phyloP scores from a whole-genome alignment of 2,888 invertebrate species.

The Eupeodes latifasciatus region DNA sequence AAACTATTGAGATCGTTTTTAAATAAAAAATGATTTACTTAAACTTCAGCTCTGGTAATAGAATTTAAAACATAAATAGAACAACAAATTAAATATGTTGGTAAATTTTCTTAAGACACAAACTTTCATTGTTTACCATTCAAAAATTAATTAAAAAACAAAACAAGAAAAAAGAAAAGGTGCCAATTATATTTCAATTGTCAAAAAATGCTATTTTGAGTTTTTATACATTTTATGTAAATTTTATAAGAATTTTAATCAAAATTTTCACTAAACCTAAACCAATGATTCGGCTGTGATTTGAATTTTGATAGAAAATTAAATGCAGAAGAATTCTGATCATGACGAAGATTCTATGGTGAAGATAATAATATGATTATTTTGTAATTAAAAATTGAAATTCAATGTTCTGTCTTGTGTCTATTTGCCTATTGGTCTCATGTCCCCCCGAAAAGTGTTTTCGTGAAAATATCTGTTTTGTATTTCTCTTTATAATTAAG shows the following conservation, averaged over 20 bases:
- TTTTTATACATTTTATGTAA: neutral
- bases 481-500: neutral
- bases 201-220: neutral
- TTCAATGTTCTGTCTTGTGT: neutral
- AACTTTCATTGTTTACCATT: neutral
- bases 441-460: neutral
- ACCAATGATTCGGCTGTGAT: neutral
- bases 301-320: neutral
- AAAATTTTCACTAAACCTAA: neutral
- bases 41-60: neutral
- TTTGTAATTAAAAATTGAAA: neutral
- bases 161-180: neutral
- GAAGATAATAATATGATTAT: neutral
- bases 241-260: neutral
- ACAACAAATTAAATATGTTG: conserved; percentile 1
- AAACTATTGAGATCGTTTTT: conserved; percentile 34
- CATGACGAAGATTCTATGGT: neutral
- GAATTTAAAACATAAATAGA: neutral
- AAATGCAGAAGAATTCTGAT: neutral
- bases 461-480: neutral
- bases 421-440: neutral
- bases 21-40: conserved; percentile 35
- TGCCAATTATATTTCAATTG: neutral
- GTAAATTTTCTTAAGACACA: neutral
- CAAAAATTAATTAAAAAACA: neutral